phyloP scores from a whole-genome alignment of 2,888 invertebrate species.

The Axea sp. region DNA sequence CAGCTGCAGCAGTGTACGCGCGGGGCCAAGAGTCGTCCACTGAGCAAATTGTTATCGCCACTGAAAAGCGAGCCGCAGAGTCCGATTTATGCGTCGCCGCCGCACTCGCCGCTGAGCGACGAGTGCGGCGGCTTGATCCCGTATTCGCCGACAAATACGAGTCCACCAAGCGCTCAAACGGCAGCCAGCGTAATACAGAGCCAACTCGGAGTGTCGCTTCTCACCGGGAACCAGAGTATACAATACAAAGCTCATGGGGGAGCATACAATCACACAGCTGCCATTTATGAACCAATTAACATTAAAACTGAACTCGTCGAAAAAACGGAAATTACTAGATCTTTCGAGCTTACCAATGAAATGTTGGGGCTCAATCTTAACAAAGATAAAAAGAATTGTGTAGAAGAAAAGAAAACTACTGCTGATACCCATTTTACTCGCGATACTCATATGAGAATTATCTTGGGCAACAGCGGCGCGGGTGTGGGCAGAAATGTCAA shows the following conservation, averaged over 20 bases:
- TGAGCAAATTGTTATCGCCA: slow-evolving; percentile 83
- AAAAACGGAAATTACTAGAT: slow-evolving; percentile 71
- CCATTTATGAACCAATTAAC: slow-evolving; percentile 77
- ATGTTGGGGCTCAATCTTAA: slow-evolving; percentile 75
- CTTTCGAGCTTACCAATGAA: slow-evolving; percentile 77
- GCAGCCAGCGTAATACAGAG: slow-evolving; percentile 77
- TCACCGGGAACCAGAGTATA: slow-evolving; percentile 75
- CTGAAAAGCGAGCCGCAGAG: slow-evolving; percentile 85
- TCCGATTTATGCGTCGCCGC: slow-evolving; percentile 90
- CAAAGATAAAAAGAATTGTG: slow-evolving; percentile 73
- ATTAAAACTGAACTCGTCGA: slow-evolving; percentile 75
- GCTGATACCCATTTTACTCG: slow-evolving; percentile 91
- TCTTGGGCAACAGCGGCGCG: slow-evolving; percentile 83
- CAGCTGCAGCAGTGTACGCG: slow-evolving; percentile 92
- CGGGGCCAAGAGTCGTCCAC: slow-evolving; percentile 84
- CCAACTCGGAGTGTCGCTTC: slow-evolving; percentile 76
- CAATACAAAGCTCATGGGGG: slow-evolving; percentile 73
- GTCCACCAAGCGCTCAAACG: slow-evolving; percentile 77
- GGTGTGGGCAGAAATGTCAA: slow-evolving; percentile 77
- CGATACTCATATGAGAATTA: slow-evolving; percentile 95
- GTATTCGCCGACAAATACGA: slow-evolving; percentile 77
- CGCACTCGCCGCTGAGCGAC: slow-evolving; percentile 85
- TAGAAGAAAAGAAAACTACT: slow-evolving; percentile 76
- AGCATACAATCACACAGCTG: slow-evolving; percentile 72
- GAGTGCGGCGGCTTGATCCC: slow-evolving; percentile 77